Evolutionary conservation across 2,797 vertebrate genomes (phyloP).

Genomic region (Chaetodon trifasciatus): DNA sequence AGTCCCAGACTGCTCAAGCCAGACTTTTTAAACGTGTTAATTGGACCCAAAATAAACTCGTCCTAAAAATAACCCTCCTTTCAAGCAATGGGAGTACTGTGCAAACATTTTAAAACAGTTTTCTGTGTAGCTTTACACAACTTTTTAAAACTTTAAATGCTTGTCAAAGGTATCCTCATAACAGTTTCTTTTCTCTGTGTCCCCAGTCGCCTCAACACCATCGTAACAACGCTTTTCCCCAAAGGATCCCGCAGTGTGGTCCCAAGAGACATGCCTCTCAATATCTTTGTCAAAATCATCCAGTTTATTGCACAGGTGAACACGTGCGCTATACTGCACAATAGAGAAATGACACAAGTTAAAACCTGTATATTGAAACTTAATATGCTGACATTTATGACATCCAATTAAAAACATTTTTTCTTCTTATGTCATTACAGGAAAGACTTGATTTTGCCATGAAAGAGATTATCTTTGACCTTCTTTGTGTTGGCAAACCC

Average conservation of each 20-base stretch:
- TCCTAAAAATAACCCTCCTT: conserved; percentile 46
- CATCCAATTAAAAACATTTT: conserved; percentile 7
- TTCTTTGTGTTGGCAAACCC: conserved; percentile 87
- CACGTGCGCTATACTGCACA: neutral
- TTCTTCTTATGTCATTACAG: conserved; percentile 63
- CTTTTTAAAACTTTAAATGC: neutral
- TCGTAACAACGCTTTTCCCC: conserved; percentile 96
- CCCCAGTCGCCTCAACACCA: conserved; percentile 94
- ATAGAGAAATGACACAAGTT: neutral
- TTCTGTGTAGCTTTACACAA: neutral
- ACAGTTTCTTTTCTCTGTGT: conserved; percentile 34
- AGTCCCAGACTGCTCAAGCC: conserved; percentile 53
- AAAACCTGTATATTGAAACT: neutral
- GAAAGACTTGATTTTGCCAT: conserved; percentile 90
- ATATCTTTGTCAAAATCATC: conserved; percentile 99
- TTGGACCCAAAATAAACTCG: conserved; percentile 44
- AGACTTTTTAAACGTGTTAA: conserved; percentile 46
- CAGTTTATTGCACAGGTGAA: conserved; percentile 98
- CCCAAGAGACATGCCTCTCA: conserved; percentile 97
- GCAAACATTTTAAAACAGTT: conserved; percentile 13
- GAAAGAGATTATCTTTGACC: conserved; percentile 90
- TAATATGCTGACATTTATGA: neutral
- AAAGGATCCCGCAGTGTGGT: conserved; percentile 98
- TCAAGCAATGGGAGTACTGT: conserved; percentile 16
- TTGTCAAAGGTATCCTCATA: conserved; percentile 10